Evolutionary conservation across 2,888 invertebrate genomes (phyloP).

Genomic region (Rapana venosa): DNA sequence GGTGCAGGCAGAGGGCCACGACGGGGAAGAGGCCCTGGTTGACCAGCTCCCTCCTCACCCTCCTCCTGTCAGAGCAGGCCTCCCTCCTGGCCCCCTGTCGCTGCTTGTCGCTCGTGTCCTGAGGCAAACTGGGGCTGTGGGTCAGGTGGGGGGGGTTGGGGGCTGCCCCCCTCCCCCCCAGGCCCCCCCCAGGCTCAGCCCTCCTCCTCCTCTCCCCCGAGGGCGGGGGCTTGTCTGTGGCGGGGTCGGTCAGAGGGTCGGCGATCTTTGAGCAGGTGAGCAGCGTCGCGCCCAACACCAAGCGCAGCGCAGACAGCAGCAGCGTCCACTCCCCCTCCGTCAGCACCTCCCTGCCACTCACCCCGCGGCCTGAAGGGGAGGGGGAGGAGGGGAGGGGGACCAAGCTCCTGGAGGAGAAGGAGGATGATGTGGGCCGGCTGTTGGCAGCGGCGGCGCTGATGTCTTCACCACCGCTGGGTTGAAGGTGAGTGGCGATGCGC

Average conservation of each 20-base stretch:
- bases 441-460: no score
- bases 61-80: slow-evolving; percentile 58
- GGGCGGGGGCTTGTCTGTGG: not conserved
- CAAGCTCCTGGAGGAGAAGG: not conserved
- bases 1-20: slow-evolving; percentile 35
- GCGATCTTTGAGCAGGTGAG: slow-evolving; percentile 32
- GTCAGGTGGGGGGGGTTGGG: slow-evolving; percentile 59
- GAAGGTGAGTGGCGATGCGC: slow-evolving; percentile 40
- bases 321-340: not conserved
- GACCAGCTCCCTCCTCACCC: slow-evolving; percentile 61
- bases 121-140: not conserved
- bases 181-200: not conserved
- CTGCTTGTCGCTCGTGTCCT: not conserved
- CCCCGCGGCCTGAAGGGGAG: not conserved
- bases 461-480: not conserved
- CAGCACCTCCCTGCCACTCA: not conserved
- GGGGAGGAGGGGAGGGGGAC: not conserved
- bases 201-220: not conserved
- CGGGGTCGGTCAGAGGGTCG: not conserved
- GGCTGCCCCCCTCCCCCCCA: slow-evolving; percentile 55
- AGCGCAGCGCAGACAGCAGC: slow-evolving; percentile 35
- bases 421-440: not conserved
- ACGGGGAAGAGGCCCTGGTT: slow-evolving; percentile 47
- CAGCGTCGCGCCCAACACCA: slow-evolving; percentile 34
- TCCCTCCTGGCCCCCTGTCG: slow-evolving; percentile 59